A percentile compares a stretch with the other conserved stretches of the same genome.
phyloP scores from a whole-genome alignment of 2,797 vertebrate species.

The Hybognathus amarus region DNA sequence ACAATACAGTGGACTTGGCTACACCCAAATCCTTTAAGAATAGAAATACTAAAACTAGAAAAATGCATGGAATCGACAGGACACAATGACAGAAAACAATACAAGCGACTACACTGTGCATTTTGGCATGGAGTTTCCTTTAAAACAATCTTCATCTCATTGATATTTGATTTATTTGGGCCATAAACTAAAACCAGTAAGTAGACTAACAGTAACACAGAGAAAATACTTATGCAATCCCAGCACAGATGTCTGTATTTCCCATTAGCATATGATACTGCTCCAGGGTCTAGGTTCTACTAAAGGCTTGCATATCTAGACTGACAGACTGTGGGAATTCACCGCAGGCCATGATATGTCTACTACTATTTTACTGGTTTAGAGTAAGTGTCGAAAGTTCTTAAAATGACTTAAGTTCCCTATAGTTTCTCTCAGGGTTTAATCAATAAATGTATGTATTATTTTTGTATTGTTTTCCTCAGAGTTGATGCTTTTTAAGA shows the following conservation, averaged over 20 bases:
- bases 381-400: constrained; percentile 16
- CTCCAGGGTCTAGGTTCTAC: constrained; percentile 20
- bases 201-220: not conserved
- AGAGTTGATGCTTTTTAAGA: not conserved
- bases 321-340: constrained; percentile 26
- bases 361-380: constrained; percentile 33
- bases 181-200: not conserved
- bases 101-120: not conserved
- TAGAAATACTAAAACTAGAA: constrained; percentile 19
- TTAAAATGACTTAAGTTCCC: constrained; percentile 8
- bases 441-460: not conserved
- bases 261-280: constrained; percentile 26
- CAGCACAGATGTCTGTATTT: constrained; percentile 31
- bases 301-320: constrained; percentile 18
- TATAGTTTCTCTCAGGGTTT: constrained; percentile 4
- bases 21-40: constrained; percentile 25
- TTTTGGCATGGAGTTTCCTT: not conserved
- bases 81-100: not conserved
- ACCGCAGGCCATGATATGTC: constrained; percentile 17
- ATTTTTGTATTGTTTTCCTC: not conserved
- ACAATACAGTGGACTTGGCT: constrained; percentile 12
- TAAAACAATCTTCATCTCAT: constrained; percentile 8
- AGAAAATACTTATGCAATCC: constrained; percentile 12
- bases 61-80: not conserved
- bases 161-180: constrained; percentile 9